A percentile compares a stretch with the other conserved stretches of the same genome.
These are phyloP conservation scores for Phaenicophaeus curvirostris DNA, from an alignment of 2,797 vertebrate genomes.

Conservation along the genomic window DNA sequence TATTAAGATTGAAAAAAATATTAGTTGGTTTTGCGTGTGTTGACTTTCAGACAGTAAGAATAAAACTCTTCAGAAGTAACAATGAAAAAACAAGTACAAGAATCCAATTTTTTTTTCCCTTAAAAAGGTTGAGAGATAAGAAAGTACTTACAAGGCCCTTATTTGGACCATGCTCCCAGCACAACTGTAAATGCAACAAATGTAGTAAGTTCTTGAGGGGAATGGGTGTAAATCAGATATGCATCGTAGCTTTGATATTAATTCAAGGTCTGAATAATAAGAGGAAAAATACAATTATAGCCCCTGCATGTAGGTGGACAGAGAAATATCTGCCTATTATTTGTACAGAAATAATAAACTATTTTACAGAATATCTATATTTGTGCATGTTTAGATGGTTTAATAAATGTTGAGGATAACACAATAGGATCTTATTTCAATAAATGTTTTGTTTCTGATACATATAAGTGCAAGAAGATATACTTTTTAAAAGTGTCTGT, in stretches of 20 bases:
- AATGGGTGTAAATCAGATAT: background rate
- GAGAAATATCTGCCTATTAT: background rate
- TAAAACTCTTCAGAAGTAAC: background rate
- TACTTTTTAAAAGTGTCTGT: background rate
- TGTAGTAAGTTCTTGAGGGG: background rate
- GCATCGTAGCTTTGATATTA: background rate
- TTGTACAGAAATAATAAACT: background rate
- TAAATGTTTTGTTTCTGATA: background rate
- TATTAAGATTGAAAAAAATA: background rate
- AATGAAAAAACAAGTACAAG: background rate
- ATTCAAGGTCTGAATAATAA: background rate
- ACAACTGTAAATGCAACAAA: background rate
- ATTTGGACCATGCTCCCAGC: background rate
- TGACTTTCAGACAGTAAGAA: background rate
- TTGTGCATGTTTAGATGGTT: background rate
- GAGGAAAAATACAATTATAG: background rate
- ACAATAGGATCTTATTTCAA: background rate
- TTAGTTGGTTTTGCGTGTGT: background rate
- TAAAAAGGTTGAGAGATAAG: background rate
- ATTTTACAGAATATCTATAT: background rate
- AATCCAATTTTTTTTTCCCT: background rate
- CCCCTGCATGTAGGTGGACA: background rate
- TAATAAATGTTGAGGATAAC: background rate
- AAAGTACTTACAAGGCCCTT: background rate
- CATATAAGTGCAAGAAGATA: background rate